Evolutionary conservation across 64 coral and sea anemone genomes (phyloP).

Genomic region (Catalaphyllia jardinei): DNA sequence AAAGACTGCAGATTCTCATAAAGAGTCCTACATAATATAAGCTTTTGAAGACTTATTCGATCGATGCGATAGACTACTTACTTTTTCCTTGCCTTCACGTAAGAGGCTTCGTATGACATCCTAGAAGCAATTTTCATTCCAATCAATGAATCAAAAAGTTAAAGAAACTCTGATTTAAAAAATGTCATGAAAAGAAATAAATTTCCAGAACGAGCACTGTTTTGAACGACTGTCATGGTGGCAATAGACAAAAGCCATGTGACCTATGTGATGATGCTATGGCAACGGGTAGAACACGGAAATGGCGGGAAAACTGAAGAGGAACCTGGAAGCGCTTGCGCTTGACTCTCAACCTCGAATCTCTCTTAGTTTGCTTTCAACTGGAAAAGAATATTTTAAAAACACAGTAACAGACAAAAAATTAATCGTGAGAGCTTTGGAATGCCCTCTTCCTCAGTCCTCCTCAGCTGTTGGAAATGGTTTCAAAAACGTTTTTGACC

Average conservation of each 20-base stretch:
- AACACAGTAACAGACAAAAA: too few relatives aligned
- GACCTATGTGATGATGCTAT: conserved; percentile 43
- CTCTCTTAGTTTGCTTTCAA: too few relatives aligned
- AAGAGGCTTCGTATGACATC: conserved; percentile 80
- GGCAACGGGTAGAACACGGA: neutral
- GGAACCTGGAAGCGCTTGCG: too few relatives aligned
- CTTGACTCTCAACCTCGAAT: too few relatives aligned
- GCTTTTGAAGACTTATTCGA: too few relatives aligned
- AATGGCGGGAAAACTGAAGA: conserved; percentile 5
- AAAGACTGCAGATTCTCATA: neutral
- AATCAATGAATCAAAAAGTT: neutral
- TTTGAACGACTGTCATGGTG: conserved; percentile 20
- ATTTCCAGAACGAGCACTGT: neutral
- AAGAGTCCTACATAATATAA: too few relatives aligned
- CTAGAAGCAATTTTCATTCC: conserved; percentile 61
- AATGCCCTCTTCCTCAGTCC: too few relatives aligned
- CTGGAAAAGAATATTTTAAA: too few relatives aligned
- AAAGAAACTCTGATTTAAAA: neutral
- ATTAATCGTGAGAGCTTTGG: too few relatives aligned
- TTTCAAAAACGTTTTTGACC: too few relatives aligned
- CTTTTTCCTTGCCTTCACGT: conserved; percentile 66
- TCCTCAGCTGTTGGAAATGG: too few relatives aligned
- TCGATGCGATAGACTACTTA: conserved; percentile 7
- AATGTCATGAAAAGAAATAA: neutral
- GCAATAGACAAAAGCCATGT: conserved; percentile 9